Conservation (phyloP, 2,113 vertebrate species). For the Budorcas taxicolor region DNA sequence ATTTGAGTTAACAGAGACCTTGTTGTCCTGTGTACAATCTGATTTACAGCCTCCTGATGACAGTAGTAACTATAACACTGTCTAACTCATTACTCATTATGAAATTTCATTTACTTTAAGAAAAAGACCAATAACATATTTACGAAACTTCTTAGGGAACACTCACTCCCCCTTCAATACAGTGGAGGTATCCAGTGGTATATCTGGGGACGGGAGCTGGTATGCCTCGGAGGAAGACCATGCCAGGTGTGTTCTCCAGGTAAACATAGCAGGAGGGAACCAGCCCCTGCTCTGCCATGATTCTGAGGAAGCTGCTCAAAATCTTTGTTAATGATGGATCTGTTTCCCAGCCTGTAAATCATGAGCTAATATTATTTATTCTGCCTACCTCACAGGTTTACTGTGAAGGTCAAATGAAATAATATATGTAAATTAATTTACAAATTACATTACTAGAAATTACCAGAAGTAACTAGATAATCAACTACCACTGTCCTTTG, state of each 20-base stretch:
- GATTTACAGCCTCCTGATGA: background rate
- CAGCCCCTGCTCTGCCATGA: background rate
- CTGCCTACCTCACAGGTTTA: background rate
- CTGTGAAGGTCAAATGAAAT: background rate
- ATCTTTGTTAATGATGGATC: background rate
- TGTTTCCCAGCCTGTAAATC: background rate
- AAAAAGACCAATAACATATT: background rate
- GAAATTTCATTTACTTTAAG: background rate
- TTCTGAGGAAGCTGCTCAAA: background rate
- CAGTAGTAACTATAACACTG: background rate
- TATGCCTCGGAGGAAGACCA: background rate
- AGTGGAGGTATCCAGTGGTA: background rate
- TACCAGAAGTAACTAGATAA: background rate
- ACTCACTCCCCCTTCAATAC: background rate
- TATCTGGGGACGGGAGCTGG: background rate
- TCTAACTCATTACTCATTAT: background rate
- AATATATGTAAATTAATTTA: background rate
- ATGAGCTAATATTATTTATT: background rate
- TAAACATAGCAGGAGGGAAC: background rate
- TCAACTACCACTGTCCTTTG: background rate
- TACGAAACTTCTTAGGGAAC: background rate
- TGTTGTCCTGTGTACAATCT: background rate
- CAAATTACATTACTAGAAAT: constrained; percentile 2
- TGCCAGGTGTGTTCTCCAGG: background rate
- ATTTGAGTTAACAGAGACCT: background rate